Conservation (phyloP, 2,113 vertebrate species). For the Rhabdomys dilectus region DNA sequence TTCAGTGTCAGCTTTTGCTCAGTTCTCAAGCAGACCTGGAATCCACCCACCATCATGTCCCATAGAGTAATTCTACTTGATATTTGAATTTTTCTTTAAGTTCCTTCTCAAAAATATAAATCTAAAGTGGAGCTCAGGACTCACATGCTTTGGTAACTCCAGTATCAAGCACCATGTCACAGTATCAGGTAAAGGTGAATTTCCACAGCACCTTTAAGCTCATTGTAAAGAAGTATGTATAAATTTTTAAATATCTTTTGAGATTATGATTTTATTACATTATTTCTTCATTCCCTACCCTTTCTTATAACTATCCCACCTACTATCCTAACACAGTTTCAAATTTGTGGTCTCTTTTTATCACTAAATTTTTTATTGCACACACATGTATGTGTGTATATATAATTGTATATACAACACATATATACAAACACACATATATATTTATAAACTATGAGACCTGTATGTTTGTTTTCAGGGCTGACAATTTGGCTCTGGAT, state of each 20-base stretch:
- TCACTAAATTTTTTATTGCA: not conserved
- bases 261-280: not conserved
- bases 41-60: not conserved
- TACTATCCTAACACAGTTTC: not conserved
- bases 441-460: not conserved
- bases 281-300: not conserved
- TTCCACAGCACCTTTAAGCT: not conserved
- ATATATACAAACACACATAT: not conserved
- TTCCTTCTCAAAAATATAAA: not conserved
- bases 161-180: not conserved
- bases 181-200: not conserved
- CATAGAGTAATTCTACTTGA: not conserved
- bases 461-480: not conserved
- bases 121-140: not conserved
- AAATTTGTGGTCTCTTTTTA: not conserved
- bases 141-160: not conserved
- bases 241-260: not conserved
- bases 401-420: too few species aligned
- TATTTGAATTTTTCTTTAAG: not conserved
- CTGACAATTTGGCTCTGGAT: not conserved
- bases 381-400: too few species aligned
- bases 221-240: not conserved
- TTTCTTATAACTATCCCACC: not conserved
- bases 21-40: not conserved
- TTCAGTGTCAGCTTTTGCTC: not conserved